phyloP scores from a whole-genome alignment of 2,888 invertebrate species.

The Idaea aversata region DNA sequence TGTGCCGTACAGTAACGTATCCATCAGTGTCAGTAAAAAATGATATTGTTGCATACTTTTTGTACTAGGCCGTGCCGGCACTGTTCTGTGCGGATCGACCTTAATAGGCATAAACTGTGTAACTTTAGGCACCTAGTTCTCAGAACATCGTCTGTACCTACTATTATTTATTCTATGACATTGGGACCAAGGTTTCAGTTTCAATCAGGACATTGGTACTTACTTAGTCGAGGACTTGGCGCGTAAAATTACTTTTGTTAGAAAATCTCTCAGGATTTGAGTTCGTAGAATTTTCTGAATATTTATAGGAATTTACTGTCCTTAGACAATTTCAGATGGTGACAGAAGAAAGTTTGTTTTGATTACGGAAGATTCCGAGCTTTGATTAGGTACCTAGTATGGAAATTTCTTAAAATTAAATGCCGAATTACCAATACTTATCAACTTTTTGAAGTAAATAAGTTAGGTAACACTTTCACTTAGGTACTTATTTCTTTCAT shows the following conservation, averaged over 20 bases:
- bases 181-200: constrained; percentile 19
- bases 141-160: not conserved
- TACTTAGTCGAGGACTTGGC: constrained; percentile 13
- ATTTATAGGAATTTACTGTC: not conserved
- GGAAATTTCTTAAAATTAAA: not conserved
- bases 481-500: not conserved
- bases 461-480: not conserved
- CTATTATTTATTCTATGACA: constrained; percentile 3
- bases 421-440: not conserved
- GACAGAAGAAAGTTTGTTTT: not conserved
- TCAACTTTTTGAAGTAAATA: not conserved
- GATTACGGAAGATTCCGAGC: not conserved
- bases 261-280: constrained; percentile 10
- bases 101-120: too few relatives aligned
- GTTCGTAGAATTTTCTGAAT: constrained; percentile 6
- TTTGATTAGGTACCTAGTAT: not conserved
- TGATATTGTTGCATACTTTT: too few relatives aligned
- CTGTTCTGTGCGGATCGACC: too few relatives aligned
- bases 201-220: constrained; percentile 17
- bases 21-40: too few relatives aligned
- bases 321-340: not conserved
- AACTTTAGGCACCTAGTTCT: too few relatives aligned
- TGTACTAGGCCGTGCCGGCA: too few relatives aligned
- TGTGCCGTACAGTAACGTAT: too few relatives aligned
- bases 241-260: constrained; percentile 28